Base-by-base conservation (phyloP, 2,797 vertebrate genomes). In the Coracias cyanogaster region DNA sequence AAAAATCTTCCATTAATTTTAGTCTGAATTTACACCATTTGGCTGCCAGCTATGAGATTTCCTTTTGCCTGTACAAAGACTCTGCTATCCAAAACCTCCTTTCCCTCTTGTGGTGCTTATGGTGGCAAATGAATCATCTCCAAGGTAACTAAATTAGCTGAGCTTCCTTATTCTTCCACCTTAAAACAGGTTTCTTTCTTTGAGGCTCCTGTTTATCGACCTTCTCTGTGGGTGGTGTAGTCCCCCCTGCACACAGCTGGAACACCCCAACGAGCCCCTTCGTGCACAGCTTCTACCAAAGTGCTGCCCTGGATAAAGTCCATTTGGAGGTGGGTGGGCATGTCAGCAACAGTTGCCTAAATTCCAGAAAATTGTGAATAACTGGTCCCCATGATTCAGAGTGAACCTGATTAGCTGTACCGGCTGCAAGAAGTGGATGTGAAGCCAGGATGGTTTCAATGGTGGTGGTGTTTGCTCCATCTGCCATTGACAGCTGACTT, bases 61-160 rank as follows among this genome's bases (percentile, higher is more conserved):
- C 76, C 78, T 84, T 76, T 76, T 33, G 37, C 48, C 62, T 18
- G 37, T 39, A 70, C 48, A 66, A 78, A 86, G 51, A 60, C 79
- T n/a, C 71, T 78, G 69, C 69, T 77, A 33, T 66, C 76, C 71
- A 94, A 91, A 58, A 35, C 71, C 65, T 12, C 31, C 57, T 48
- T 82, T 67, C 45, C 89, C 57, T 88, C 80, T 81, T 28, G 39
- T 54, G 52, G 29, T 83, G 80, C 70, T 83, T 54, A 64, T 1
- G 45, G 69, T 83, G 80, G 80, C 65, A 67, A 88, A 94, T 21
- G 52, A 64, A 55, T 86, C 85, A 90, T 58, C 86, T 90, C 65
- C 76, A 74, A 67, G 77, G 81, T 45, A 74, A 83, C 72, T 35
- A 49, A 58, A 92, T 71, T 31, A 83, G 49, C 28, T 31, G 51